A percentile compares a stretch with the other conserved stretches of the same genome.
These are phyloP conservation scores for Emesis castigata DNA, from an alignment of 2,888 invertebrate genomes.

Conservation along the genomic window DNA sequence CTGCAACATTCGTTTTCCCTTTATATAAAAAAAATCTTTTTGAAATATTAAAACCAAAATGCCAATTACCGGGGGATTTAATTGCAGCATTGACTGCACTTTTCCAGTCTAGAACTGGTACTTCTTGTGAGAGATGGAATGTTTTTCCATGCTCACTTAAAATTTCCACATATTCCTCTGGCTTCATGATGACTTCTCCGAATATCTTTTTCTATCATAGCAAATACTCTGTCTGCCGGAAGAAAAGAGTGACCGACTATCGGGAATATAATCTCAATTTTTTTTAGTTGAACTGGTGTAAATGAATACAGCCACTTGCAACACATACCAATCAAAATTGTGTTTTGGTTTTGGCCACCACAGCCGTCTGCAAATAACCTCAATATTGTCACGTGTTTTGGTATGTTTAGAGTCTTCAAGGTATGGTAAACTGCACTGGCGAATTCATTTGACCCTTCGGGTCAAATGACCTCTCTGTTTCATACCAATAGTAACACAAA, in stretches of 20 bases:
- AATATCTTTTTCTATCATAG: slow-evolving; percentile 9
- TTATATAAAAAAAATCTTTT: slow-evolving; percentile 15
- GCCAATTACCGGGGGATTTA: not conserved
- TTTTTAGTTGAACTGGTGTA: slow-evolving; percentile 9
- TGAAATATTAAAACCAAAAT: slow-evolving; percentile 18
- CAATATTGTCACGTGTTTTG: not conserved
- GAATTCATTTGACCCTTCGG: slow-evolving; percentile 14
- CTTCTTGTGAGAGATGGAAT: slow-evolving; percentile 20
- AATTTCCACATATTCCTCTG: slow-evolving; percentile 21
- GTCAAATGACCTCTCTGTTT: slow-evolving; percentile 1
- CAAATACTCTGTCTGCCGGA: slow-evolving; percentile 8
- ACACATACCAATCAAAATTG: slow-evolving; percentile 15
- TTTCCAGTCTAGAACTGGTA: slow-evolving; percentile 14
- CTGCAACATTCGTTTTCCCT: slow-evolving; percentile 13
- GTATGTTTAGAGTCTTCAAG: not conserved
- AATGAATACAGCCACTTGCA: slow-evolving; percentile 11
- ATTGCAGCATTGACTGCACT: slow-evolving; percentile 1
- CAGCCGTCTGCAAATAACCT: slow-evolving; percentile 17
- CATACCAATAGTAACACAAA: slow-evolving; percentile 15
- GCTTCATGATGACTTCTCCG: slow-evolving; percentile 20
- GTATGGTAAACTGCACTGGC: slow-evolving; percentile 17
- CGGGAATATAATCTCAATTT: slow-evolving; percentile 15
- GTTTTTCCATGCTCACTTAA: slow-evolving; percentile 11
- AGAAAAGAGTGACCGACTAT: slow-evolving; percentile 19
- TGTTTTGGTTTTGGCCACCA: not conserved